Percentiles rank a stretch among this genome's conserved stretches.
Conservation (phyloP, 2,113 vertebrate genomes). For the Lycaon pictus region DNA sequence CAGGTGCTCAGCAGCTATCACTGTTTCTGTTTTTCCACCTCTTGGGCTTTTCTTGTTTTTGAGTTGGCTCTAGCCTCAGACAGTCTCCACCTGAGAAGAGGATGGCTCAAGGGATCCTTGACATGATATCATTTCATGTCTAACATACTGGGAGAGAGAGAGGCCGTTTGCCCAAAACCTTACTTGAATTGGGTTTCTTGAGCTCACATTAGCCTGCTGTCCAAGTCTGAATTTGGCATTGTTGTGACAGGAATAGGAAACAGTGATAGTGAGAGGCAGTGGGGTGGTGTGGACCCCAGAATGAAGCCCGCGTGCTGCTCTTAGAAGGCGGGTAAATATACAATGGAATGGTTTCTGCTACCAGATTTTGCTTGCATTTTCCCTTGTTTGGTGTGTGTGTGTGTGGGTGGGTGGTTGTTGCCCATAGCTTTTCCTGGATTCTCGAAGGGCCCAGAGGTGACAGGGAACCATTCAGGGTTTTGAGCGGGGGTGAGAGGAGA, state of each 20-base stretch:
- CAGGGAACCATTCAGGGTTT: not conserved
- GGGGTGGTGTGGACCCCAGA: not conserved
- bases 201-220: not conserved
- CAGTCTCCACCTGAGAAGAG: not conserved
- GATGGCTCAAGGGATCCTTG: not conserved
- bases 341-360: not conserved
- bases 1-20: not conserved
- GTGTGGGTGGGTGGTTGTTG: not conserved
- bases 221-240: not conserved
- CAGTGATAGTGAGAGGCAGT: fast-evolving
- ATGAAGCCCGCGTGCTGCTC: not conserved
- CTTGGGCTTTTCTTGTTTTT: not conserved
- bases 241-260: not conserved
- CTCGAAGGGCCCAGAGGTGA: not conserved
- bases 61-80: not conserved
- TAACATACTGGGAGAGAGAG: not conserved
- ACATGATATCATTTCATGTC: not conserved
- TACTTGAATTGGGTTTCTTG: not conserved
- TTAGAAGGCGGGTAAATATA: not conserved
- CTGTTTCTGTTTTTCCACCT: not conserved
- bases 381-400: not conserved
- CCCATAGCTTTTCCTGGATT: not conserved
- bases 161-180: not conserved
- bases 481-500: not conserved
- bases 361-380: not conserved